Conservation (phyloP, 2,113 vertebrate species). For the Toxostoma redivivum region DNA sequence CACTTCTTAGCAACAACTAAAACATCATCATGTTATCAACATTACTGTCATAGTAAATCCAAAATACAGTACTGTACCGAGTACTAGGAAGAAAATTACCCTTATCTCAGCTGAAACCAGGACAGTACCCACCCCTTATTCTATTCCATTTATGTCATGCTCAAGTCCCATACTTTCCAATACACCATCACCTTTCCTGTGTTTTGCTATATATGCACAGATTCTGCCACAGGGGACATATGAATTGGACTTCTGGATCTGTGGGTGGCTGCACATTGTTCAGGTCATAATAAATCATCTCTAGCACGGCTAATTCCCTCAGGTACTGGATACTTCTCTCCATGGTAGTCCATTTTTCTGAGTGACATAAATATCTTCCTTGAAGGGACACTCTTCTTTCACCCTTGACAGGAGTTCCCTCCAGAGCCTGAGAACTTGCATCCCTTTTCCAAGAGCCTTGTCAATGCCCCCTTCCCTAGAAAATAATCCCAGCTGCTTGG, state of each 20-base stretch:
- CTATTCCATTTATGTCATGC: neutral
- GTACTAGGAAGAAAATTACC: neutral
- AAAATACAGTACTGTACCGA: neutral
- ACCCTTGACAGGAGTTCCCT: neutral
- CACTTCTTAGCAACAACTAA: neutral
- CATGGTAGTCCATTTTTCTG: neutral
- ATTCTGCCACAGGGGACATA: neutral
- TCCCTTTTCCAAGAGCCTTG: neutral
- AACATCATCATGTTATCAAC: neutral
- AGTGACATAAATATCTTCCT: neutral
- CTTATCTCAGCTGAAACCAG: neutral
- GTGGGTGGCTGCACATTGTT: neutral
- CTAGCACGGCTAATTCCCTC: neutral
- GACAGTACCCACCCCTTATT: neutral
- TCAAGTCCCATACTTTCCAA: neutral
- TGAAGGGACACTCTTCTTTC: neutral
- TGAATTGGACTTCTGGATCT: neutral
- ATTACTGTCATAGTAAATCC: neutral
- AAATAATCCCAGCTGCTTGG: neutral
- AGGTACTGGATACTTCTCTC: neutral
- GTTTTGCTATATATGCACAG: neutral
- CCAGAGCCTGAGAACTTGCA: neutral
- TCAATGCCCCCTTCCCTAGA: neutral
- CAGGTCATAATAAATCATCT: neutral
- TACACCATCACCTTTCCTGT: neutral